These are phyloP conservation scores for Tauraco hartlaubi DNA, from an alignment of 2,797 vertebrate genomes.

Conservation along the genomic window DNA sequence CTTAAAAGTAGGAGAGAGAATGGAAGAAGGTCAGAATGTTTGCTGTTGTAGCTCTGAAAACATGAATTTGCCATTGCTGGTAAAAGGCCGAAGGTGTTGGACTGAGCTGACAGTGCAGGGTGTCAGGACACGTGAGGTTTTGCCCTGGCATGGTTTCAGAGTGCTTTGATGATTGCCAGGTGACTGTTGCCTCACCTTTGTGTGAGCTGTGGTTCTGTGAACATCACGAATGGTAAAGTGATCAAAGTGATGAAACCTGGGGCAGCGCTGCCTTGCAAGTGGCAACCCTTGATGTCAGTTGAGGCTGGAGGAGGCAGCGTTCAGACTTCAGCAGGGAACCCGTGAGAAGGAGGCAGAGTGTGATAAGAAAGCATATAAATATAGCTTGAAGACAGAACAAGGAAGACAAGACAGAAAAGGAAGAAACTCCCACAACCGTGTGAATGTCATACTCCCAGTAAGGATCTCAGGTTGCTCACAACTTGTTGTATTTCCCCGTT, in stretches of 20 bases:
- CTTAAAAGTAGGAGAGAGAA: not conserved
- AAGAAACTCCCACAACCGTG: slow-evolving; percentile 28
- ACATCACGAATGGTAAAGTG: not conserved
- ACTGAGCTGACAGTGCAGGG: not conserved
- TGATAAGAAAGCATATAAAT: not conserved
- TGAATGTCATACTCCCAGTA: not conserved
- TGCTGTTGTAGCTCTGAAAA: not conserved
- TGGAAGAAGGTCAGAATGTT: not conserved
- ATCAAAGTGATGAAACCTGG: not conserved
- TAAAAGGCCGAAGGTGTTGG: not conserved
- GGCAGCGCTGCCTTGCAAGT: not conserved
- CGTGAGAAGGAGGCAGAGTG: not conserved
- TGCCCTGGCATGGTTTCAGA: not conserved
- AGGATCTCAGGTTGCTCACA: not conserved
- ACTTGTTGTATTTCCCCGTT: not conserved
- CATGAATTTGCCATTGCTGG: not conserved
- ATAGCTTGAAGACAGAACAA: not conserved
- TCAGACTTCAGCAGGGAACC: not conserved
- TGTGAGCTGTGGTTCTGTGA: not conserved
- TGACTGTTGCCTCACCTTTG: not conserved
- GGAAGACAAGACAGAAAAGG: not conserved
- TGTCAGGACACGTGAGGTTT: not conserved
- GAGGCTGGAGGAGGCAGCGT: not conserved
- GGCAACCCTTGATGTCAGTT: not conserved
- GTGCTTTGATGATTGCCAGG: not conserved